Base-by-base conservation (phyloP, 2,797 vertebrate genomes). In the Manis crassicaudata region DNA sequence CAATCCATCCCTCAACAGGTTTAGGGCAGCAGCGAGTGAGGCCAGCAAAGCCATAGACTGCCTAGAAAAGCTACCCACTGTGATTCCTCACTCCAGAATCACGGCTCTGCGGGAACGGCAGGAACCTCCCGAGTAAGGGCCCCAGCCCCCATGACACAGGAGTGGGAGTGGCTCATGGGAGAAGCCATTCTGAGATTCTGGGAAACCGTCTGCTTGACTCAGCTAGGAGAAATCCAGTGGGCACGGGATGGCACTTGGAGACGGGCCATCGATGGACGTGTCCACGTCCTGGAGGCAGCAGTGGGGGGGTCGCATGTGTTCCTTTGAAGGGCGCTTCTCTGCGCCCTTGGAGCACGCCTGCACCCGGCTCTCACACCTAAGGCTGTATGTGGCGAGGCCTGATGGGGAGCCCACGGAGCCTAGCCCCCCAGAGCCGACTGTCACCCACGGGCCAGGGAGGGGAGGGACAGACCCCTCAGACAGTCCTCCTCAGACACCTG, bases 71-170 rank as follows among this genome's bases (percentile, higher is more conserved):
- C 35, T 3, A 5, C 35, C 62, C 50, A 10, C 5, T 3, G 40
- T 2, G 10, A 60, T 17, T 21, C 17, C 32, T 25, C 4, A 0
- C 12, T n/a, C 29, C 7, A 20, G 37, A 43, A 43, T 1, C 75
- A 29, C 40, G 60, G 68, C 32, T 21, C 3, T 16, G 17, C 2
- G 0, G 27, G 4, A 40, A 4, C 23, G 16, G 25, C 12, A 3
- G 11, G 67, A 37, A 21, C 32, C 85, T 35, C 21, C 1, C 97
- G 97, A 98, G 97, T 98, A 98, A 98, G 98, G 97, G 98, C 94
- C 98, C 96, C 97, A 97, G 97, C 43, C 43, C 43, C 43, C 43
- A 10, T 46, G 43, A 46, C 43, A 84, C 89, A 95, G 92, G 79
- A 46, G 5, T 3, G 4, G 65, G 84, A 17, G 11, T 23, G 23